phyloP scores from a whole-genome alignment of 2,888 invertebrate species.

The Fabriciana adippe region DNA sequence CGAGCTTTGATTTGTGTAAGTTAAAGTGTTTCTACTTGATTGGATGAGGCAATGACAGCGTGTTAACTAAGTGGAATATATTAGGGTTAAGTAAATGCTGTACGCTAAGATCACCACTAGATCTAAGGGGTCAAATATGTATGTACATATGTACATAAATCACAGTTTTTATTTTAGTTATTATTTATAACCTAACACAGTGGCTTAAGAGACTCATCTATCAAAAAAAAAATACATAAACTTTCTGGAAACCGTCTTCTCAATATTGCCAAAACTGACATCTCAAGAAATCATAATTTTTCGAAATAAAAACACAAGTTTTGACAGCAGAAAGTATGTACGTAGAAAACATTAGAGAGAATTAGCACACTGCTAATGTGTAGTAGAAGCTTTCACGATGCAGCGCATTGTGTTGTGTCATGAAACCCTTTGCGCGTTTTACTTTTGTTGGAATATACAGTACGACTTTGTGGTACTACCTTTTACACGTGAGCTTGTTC shows the following conservation, averaged over 20 bases:
- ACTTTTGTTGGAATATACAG: constrained; percentile 1
- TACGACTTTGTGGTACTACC: not conserved
- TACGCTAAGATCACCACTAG: no score
- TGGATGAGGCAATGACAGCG: not conserved
- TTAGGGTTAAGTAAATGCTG: no score
- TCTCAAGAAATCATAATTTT: not conserved
- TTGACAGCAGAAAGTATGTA: constrained; percentile 1
- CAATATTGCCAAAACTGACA: not conserved
- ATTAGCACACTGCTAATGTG: constrained; percentile 21
- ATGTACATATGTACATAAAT: no score
- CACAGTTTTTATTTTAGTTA: no score
- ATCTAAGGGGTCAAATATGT: no score
- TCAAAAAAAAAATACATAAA: not conserved
- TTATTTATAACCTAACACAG: no score
- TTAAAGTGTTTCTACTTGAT: not conserved
- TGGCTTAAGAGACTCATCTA: no score
- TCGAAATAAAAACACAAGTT: not conserved
- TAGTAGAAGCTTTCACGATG: constrained; percentile 13
- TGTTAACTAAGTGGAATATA: not conserved
- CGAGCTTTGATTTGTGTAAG: not conserved
- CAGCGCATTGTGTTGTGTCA: constrained; percentile 17
- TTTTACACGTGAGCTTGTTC: not conserved
- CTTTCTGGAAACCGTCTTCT: not conserved
- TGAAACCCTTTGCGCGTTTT: constrained; percentile 15
- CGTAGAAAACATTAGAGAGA: constrained; percentile 15